phyloP scores from a whole-genome alignment of 2,113 vertebrate genomes.

The Nestor notabilis region DNA sequence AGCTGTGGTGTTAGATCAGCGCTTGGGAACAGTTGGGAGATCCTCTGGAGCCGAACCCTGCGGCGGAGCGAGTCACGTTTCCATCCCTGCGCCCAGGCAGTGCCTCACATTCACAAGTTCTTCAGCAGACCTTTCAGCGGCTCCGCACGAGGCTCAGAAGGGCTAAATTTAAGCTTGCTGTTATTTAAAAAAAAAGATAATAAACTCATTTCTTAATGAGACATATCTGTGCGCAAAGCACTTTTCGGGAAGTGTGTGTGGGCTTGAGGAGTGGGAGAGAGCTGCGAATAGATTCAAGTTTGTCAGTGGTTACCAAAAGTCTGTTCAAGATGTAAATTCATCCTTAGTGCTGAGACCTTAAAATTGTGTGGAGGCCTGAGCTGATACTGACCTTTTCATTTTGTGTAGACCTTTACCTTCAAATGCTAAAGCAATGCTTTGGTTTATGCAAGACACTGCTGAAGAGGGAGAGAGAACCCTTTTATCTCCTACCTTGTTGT shows the following conservation, averaged over 20 bases:
- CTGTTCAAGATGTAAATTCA: not conserved
- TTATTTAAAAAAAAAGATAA: not conserved
- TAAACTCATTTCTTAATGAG: not conserved
- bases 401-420: not conserved
- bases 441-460: not conserved
- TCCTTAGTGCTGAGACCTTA: not conserved
- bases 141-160: not conserved
- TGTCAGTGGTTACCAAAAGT: not conserved
- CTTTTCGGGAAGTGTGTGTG: not conserved
- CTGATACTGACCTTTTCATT: not conserved
- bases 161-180: not conserved
- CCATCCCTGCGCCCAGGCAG: not conserved
- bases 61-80: not conserved
- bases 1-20: not conserved
- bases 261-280: conserved; percentile 21
- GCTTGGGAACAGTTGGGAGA: not conserved
- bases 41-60: not conserved
- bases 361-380: not conserved
- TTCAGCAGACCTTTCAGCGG: not conserved
- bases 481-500: not conserved
- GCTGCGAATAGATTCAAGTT: not conserved
- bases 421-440: not conserved
- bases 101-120: not conserved
- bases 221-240: not conserved
- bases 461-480: not conserved